Evolutionary conservation across 2,888 invertebrate genomes (phyloP), one percentile per base, ranked within the genome.

Genomic region (Agriopis aurantiaria): DNA sequence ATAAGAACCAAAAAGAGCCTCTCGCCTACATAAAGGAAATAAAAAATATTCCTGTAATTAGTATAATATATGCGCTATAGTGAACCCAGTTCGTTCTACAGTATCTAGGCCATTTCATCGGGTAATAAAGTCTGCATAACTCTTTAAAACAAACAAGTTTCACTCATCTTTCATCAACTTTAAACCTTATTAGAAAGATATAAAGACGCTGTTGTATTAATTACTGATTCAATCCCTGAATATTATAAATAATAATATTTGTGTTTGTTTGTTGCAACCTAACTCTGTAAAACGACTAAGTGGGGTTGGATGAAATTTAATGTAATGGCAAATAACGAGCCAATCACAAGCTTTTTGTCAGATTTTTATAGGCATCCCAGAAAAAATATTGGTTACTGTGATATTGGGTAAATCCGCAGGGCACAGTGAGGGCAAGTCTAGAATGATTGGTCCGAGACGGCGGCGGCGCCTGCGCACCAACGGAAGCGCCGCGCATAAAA

Each of bases 401-500:
- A 52, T 52, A 33, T 11, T 33, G 53, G 6, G 11, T 33, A 9
- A 56, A 56, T 3, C 43, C 14, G 56, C 45, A 45, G 40, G n/a
- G 40, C 55, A 12, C n/a, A 14, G n/a, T 17, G 43, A 14, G 57
- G 10, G 57, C 43, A 10, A 9, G 8, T 5, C 8, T 33, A 3
- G n/a, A 33, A 33, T 33, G 3, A 33, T 33, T 33, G 33, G 33
- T 33, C 5, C 5, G 33, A 33, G 33, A 0, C 33, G 33, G 43
- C 43, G 43, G 43, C 43, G 4, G 6, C 33, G 7, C 33, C 45
- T 61, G 65, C 68, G 58, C 17, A 65, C 61, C 64, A 59, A 69
- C 80, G 85, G 83, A 83, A 81, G 80, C 81, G 72, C 64, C n/a
- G 56, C 75, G 63, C 80, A 82, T 83, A 81, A 80, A 85, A 82